Conservation (phyloP, 2,888 invertebrate genomes). For the Cosmopolites sordidus region DNA sequence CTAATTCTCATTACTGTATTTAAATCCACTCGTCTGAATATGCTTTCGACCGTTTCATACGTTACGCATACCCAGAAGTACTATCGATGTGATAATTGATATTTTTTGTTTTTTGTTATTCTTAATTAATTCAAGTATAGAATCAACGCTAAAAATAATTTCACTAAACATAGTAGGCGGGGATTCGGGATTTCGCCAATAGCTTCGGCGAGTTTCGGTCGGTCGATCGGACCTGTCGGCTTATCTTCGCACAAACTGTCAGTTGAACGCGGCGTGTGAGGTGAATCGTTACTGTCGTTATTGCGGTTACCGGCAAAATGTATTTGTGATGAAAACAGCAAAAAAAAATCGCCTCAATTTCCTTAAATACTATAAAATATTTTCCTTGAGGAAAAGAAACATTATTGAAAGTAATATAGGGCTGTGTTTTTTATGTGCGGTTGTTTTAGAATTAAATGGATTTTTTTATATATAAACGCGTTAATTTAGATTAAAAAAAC, state of each 20-base stretch:
- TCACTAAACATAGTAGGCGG: no score
- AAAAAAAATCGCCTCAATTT: no score
- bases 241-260: constrained; percentile 13
- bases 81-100: background rate
- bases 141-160: constrained; percentile 25
- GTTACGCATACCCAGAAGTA: background rate
- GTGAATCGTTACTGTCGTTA: constrained; percentile 8
- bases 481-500: no score
- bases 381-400: background rate
- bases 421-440: constrained; percentile 14
- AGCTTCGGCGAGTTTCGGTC: constrained; percentile 15
- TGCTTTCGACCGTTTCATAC: background rate
- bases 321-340: constrained; percentile 15
- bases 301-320: constrained; percentile 16
- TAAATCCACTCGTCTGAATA: background rate
- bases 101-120: constrained; percentile 8
- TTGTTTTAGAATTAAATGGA: background rate
- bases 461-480: no score
- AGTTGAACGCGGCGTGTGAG: constrained; percentile 12
- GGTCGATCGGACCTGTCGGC: constrained; percentile 19
- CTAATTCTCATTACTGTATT: no score
- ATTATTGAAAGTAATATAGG: constrained; percentile 1
- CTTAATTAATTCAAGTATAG: constrained; percentile 16
- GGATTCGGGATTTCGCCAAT: constrained; percentile 13
- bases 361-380: background rate